These are phyloP conservation scores for Aplodontia rufa DNA, from an alignment of 2,113 vertebrate genomes.

Conservation along the genomic window DNA sequence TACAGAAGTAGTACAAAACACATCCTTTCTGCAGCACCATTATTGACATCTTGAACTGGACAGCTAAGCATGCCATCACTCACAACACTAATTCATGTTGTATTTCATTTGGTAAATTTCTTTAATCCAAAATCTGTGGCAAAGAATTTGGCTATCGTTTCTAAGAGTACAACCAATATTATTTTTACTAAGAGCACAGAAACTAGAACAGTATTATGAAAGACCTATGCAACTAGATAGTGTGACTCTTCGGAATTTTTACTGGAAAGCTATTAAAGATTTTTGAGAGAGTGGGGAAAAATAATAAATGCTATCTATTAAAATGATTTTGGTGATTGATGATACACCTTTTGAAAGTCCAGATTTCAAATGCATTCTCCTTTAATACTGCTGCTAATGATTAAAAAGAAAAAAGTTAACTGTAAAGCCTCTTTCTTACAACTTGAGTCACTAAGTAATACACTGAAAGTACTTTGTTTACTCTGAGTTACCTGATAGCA, in stretches of 20 bases:
- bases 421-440: not conserved
- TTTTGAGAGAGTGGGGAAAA: conserved; percentile 24
- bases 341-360: not conserved
- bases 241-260: not conserved
- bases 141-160: not conserved
- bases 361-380: not conserved
- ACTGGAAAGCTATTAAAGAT: not conserved
- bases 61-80: not conserved
- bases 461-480: not conserved
- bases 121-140: not conserved
- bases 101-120: not conserved
- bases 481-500: not conserved
- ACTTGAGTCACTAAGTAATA: not conserved
- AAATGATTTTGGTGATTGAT: not conserved
- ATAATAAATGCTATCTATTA: not conserved
- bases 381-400: not conserved
- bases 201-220: not conserved
- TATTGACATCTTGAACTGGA: not conserved
- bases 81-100: not conserved
- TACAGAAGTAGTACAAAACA: not conserved
- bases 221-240: not conserved
- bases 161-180: not conserved
- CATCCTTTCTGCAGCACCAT: conserved; percentile 7
- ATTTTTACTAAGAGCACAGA: not conserved
- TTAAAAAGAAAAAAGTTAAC: not conserved